Evolutionary conservation across 2,113 vertebrate genomes (phyloP).

Genomic region (Petrocephalus microphthalmus): DNA sequence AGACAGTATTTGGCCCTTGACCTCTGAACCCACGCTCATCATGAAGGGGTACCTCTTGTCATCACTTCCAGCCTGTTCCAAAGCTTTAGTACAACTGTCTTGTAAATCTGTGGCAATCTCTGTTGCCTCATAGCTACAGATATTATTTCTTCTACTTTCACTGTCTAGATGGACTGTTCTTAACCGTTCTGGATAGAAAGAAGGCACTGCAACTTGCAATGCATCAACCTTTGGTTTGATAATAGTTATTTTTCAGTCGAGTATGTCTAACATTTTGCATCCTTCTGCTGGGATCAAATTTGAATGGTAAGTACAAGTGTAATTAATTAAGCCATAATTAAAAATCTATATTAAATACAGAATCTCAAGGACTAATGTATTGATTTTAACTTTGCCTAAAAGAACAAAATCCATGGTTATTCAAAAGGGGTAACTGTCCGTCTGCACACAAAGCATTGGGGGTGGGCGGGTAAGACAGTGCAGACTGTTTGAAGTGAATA

Average conservation of each 20-base stretch:
- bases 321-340: not conserved
- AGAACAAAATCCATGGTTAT: not conserved
- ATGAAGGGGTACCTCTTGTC: not conserved
- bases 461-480: not conserved
- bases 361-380: not conserved
- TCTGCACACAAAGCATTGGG: not conserved
- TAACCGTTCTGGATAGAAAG: not conserved
- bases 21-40: not conserved
- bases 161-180: not conserved
- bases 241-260: not conserved
- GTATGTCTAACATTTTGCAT: not conserved
- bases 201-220: not conserved
- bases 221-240: not conserved
- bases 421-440: not conserved
- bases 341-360: not conserved
- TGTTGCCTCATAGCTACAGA: not conserved
- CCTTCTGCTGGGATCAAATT: not conserved
- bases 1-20: not conserved
- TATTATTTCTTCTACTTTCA: not conserved
- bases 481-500: constrained; percentile 18
- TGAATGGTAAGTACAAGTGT: not conserved
- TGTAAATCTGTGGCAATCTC: not conserved
- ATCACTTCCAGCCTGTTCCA: not conserved
- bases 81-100: not conserved
- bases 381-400: not conserved